Evolutionary conservation across 2,888 invertebrate genomes (phyloP), one percentile per base, ranked within the genome.

Genomic region (Cantharis nigra): DNA sequence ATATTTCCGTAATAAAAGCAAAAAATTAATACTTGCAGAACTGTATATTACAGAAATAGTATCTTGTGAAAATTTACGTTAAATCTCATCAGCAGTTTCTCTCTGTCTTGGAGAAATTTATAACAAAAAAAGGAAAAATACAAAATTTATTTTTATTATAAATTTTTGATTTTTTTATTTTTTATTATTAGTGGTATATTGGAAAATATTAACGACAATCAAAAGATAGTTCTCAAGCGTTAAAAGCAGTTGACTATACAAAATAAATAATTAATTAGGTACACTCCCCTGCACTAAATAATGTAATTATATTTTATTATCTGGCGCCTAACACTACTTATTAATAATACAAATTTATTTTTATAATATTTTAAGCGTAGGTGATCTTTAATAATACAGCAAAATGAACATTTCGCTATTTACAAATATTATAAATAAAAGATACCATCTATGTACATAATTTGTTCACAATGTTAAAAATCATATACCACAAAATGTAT

Each of bases 401-500:
- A n/a, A n/a, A 49, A 49, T 7, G 49, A n/a, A 49, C n/a, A 49
- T 49, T 49, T n/a, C 49, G 49, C n/a, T 49, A 49, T 49, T 49
- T 49, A 49, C 49, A 49, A 49, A 49, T 49, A 49, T 49, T 49
- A 49, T 49, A 49, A 49, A 49, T 49, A 49, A n/a, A 49, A 49
- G 49, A 49, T 49, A 49, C 7, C 49, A 49, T 49, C 49, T 49
- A 49, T 49, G 49, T 67, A 67, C 74, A 72, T 78, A 78, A 78
- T 78, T 78, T 65, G 72, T 72, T 75, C 67, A 72, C 70, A 78
- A 74, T 63, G 71, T 49, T 64, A 69, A 75, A 75, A 78, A 75
- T 70, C 76, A 78, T 76, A 72, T n/a, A 75, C 78, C 78, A 78
- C 75, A 76, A 73, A 78, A 78, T 78, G 65, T 78, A 78, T 76